A percentile compares a stretch with the other conserved stretches of the same genome.
Evolutionary conservation across 2,797 vertebrate genomes (phyloP).

Genomic region (Hoplostethus mediterraneus): DNA sequence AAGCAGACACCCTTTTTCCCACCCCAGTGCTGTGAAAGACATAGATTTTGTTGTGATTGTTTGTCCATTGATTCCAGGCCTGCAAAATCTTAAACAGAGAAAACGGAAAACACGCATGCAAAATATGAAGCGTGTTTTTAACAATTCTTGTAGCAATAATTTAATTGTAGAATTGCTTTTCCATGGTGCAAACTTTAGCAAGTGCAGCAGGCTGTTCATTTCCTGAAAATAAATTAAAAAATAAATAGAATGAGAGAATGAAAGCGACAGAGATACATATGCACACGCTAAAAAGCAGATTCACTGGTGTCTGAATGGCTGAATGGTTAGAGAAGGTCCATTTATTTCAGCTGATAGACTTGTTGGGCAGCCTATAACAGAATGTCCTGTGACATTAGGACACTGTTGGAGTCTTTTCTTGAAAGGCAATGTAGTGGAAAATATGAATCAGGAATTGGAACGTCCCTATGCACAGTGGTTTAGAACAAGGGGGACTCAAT

Average conservation of each 20-base stretch:
- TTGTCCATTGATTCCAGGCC: constrained; percentile 35
- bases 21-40: constrained; percentile 58
- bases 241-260: not conserved
- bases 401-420: constrained; percentile 38
- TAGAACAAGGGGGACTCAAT: constrained; percentile 67
- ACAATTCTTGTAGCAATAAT: constrained; percentile 15
- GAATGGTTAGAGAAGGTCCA: constrained; percentile 8
- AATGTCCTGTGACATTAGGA: constrained; percentile 21
- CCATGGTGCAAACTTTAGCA: constrained; percentile 11
- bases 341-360: constrained; percentile 16
- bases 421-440: constrained; percentile 65
- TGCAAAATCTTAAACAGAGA: constrained; percentile 6
- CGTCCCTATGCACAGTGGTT: constrained; percentile 59
- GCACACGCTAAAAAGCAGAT: not conserved
- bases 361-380: constrained; percentile 7
- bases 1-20: constrained; percentile 55
- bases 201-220: constrained; percentile 19
- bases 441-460: constrained; percentile 55
- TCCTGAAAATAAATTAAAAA: constrained; percentile 2
- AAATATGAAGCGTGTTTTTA: constrained; percentile 28
- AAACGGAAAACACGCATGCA: constrained; percentile 22
- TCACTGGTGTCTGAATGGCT: not conserved
- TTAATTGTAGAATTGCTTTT: not conserved
- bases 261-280: not conserved
- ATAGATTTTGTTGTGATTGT: constrained; percentile 27